Conservation (phyloP, 1,140 invertebrate species). For the Eciton burchellii region DNA sequence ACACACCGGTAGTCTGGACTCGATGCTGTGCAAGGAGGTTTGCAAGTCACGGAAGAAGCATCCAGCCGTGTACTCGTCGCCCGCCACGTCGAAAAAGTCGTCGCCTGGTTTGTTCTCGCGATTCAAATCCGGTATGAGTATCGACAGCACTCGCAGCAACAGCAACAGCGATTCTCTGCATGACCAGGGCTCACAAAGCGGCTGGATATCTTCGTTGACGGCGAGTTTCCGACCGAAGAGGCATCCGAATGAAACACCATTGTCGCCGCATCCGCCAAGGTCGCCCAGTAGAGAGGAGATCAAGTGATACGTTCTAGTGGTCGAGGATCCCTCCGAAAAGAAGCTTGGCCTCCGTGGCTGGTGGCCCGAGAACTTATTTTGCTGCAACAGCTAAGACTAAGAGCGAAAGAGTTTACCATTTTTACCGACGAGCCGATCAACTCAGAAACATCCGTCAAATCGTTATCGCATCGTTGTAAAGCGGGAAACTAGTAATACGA, state of each 20-base stretch:
- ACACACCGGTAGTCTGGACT: constrained; percentile 82
- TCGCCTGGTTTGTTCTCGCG: constrained; percentile 80
- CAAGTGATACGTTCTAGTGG: constrained; percentile 81
- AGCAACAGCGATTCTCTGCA: constrained; percentile 83
- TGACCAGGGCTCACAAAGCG: constrained; percentile 77
- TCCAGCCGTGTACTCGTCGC: constrained; percentile 72
- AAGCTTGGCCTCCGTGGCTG: constrained; percentile 74
- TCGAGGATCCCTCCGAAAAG: constrained; percentile 71
- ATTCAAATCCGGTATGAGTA: constrained; percentile 84
- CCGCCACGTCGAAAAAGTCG: constrained; percentile 78
- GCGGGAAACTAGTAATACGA: background rate
- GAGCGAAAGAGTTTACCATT: constrained; percentile 19
- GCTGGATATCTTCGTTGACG: constrained; percentile 84
- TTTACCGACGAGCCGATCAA: constrained; percentile 41
- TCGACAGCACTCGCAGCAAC: constrained; percentile 81
- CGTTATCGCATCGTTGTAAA: background rate
- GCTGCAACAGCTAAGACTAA: constrained; percentile 77
- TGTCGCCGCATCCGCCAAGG: constrained; percentile 69
- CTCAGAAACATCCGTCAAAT: background rate
- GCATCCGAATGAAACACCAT: constrained; percentile 72
- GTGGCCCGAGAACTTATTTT: constrained; percentile 81
- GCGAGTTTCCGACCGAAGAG: constrained; percentile 83
- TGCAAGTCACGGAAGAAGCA: constrained; percentile 76
- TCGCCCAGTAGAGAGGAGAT: constrained; percentile 77
- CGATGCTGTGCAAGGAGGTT: constrained; percentile 82